Percentiles rank a stretch among this genome's conserved stretches.
Evolutionary conservation across 2,888 invertebrate genomes (phyloP).

Genomic region (Tridacna gigas): DNA sequence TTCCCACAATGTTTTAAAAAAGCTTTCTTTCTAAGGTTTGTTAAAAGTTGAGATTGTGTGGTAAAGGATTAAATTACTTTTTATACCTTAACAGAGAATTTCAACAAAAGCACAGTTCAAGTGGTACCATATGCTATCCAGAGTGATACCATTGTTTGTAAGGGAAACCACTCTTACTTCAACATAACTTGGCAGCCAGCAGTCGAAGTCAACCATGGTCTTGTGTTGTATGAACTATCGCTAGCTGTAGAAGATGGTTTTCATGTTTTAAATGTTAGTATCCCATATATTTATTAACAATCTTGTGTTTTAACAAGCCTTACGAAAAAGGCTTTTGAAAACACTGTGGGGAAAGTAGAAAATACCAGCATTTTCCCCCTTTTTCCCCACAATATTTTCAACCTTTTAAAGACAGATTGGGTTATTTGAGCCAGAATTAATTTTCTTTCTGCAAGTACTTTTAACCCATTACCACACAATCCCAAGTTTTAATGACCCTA

Average conservation of each 20-base stretch:
- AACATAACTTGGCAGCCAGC: conserved; percentile 92
- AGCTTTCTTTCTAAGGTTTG: background rate
- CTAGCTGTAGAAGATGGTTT: conserved; percentile 52
- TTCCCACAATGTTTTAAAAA: background rate
- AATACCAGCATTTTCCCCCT: too few relatives aligned
- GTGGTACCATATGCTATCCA: conserved; percentile 91
- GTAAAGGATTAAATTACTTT: background rate
- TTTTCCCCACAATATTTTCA: too few relatives aligned
- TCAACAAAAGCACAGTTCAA: conserved; percentile 51
- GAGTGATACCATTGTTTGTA: conserved; percentile 89
- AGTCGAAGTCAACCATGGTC: conserved; percentile 91
- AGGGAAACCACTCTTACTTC: conserved; percentile 92
- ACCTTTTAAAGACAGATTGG: too few relatives aligned
- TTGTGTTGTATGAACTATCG: conserved; percentile 92
- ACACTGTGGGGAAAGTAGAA: too few relatives aligned
- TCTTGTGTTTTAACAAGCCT: too few relatives aligned
- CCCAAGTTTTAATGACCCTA: too few relatives aligned
- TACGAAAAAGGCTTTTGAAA: too few relatives aligned
- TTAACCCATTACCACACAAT: too few relatives aligned
- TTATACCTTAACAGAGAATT: conserved; percentile 63
- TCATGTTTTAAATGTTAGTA: conserved; percentile 25
- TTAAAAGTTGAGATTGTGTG: background rate
- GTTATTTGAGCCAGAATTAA: too few relatives aligned
- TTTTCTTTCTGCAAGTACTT: too few relatives aligned
- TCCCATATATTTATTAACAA: background rate